A percentile compares a stretch with the other conserved stretches of the same genome.
Evolutionary conservation across 1,140 invertebrate genomes (phyloP).

Genomic region (Drosophila asahinai): DNA sequence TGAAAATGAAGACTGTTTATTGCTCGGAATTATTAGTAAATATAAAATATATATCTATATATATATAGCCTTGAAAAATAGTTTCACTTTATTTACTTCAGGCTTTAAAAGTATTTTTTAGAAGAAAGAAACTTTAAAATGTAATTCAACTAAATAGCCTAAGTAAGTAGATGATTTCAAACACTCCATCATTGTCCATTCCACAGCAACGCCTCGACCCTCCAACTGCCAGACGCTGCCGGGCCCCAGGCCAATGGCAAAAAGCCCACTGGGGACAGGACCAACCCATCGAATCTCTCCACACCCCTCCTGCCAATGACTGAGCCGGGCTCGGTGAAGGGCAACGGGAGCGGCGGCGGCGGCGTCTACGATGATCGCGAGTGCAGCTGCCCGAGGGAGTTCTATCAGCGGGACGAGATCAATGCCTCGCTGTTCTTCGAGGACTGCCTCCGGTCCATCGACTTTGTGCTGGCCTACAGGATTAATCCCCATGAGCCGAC

Average conservation of each 20-base stretch:
- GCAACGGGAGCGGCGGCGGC: conserved; percentile 1
- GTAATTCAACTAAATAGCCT: too few relatives aligned
- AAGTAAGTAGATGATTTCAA: too few relatives aligned
- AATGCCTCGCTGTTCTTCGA: conserved; percentile 88
- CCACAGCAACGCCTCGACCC: conserved; percentile 58
- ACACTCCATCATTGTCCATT: conserved; percentile 5
- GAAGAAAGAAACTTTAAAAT: too few relatives aligned
- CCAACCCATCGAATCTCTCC: conserved; percentile 43
- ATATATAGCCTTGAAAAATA: too few relatives aligned
- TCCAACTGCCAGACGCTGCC: conserved; percentile 53
- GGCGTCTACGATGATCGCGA: conserved; percentile 69
- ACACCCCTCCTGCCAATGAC: conserved; percentile 75
- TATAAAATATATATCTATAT: not conserved
- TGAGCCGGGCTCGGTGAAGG: conserved; percentile 31
- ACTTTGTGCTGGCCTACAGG: conserved; percentile 92
- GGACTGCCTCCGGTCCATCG: conserved; percentile 89
- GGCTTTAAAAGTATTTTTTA: too few relatives aligned
- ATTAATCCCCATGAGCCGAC: conserved; percentile 85
- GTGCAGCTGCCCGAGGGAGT: conserved; percentile 70
- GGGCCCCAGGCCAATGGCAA: conserved; percentile 57
- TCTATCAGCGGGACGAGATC: conserved; percentile 58
- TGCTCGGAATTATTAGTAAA: not conserved
- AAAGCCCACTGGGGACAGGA: conserved; percentile 30
- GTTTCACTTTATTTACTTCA: too few relatives aligned
- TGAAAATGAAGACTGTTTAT: not conserved